Base-by-base conservation (phyloP, 2,113 vertebrate species). In the Hystrix brachyura region DNA sequence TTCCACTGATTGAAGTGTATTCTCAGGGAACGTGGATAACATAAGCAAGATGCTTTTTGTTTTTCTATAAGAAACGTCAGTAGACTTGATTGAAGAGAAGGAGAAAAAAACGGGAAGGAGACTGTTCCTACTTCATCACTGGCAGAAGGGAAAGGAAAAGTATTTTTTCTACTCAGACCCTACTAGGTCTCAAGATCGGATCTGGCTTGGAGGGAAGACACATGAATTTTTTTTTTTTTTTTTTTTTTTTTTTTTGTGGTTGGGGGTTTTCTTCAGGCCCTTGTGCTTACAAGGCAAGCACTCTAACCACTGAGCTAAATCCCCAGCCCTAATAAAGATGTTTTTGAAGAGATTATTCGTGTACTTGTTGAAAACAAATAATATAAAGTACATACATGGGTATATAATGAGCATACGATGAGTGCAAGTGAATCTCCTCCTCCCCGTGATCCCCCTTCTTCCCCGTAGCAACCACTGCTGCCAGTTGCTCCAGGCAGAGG, bases 11-110 rank as follows among this genome's bases (percentile, higher is more conserved):
- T 51, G 59, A 64, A 51, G 23, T 76, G 29, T 69, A 32, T 74
- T 87, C 82, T 85, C 69, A 21, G 0, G 80, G 60, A 91, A 84
- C 0, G 0, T 86, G 88, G 60, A 76, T 51, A 78, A 60, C 3
- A 1, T 43, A n/a, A 81, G 13, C 48, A 65, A 90, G 23, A 32
- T 81, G 29, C 25, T 29, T 53, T 62, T 87, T 55, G 7, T 3
- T 88, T 79, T 83, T 84, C n/a, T 84, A 87, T 17, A 95, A 82
- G 91, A 92, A 89, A 81, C 18, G 90, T 38, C 38, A 65, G 69
- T 85, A 71, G 57, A 10, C 46, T 76, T 93, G 80, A 23, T 76
- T 95, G 87, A 89, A 92, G 60, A 86, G 13, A 79, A 29, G 60
- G 64, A 87, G 53, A 82, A 51, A 62, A 34, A 69, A 82, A 72